Evolutionary conservation across 1,140 invertebrate species (phyloP).

Genomic region (Mercenaria mercenaria): DNA sequence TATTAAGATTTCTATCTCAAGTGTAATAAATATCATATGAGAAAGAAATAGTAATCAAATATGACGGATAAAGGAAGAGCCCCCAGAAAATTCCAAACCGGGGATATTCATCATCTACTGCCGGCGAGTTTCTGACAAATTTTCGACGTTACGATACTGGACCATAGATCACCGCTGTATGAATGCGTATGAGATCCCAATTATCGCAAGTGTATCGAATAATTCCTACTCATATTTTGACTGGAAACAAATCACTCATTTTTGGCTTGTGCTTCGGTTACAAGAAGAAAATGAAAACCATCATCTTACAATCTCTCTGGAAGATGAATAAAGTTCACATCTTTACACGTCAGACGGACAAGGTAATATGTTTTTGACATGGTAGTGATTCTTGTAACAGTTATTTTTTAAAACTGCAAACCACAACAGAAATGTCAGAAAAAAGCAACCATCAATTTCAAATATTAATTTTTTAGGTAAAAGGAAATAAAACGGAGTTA

Average conservation of each 20-base stretch:
- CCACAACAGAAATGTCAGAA: too few species aligned
- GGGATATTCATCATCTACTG: slow-evolving; percentile 20
- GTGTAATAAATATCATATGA: slow-evolving; percentile 61
- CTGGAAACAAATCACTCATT: slow-evolving; percentile 60
- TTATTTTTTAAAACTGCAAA: too few species aligned
- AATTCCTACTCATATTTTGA: slow-evolving; percentile 62
- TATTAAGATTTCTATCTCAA: slow-evolving; percentile 56
- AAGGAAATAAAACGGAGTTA: too few species aligned
- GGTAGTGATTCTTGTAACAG: too few species aligned
- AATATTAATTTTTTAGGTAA: too few species aligned
- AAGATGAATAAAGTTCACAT: too few species aligned
- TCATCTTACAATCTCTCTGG: neutral
- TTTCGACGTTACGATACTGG: slow-evolving; percentile 35
- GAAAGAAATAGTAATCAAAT: slow-evolving; percentile 64
- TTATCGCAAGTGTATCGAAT: slow-evolving; percentile 57
- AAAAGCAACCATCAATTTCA: too few species aligned
- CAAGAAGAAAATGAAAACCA: slow-evolving; percentile 47
- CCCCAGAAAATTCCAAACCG: neutral
- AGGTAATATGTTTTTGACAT: too few species aligned
- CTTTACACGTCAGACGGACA: too few species aligned
- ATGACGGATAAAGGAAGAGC: slow-evolving; percentile 59
- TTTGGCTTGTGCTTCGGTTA: slow-evolving; percentile 19
- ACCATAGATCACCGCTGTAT: slow-evolving; percentile 44
- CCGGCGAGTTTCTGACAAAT: slow-evolving; percentile 14
- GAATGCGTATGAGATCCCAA: slow-evolving; percentile 28